Evolutionary conservation across 2,113 vertebrate species (phyloP).

Genomic region (Merops nubicus): DNA sequence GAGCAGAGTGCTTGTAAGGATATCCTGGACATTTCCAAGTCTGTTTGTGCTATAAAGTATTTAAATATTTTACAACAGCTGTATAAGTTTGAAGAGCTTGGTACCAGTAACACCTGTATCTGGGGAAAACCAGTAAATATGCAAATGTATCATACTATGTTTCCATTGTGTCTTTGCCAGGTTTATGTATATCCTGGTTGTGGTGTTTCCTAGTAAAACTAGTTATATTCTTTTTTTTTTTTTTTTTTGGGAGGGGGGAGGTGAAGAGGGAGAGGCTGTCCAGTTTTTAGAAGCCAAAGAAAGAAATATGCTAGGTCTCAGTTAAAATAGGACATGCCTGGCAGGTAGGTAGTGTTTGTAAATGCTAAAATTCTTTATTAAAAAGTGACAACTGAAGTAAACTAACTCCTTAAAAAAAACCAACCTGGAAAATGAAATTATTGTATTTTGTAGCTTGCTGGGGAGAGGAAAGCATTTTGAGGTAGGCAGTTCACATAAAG

Average conservation of each 20-base stretch:
- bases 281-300: neutral
- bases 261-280: neutral
- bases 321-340: neutral
- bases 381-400: neutral
- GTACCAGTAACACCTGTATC: neutral
- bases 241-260: accelerated
- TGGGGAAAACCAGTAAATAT: neutral
- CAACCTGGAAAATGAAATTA: neutral
- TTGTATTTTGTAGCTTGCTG: neutral
- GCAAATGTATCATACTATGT: neutral
- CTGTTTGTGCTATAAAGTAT: neutral
- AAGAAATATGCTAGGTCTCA: neutral
- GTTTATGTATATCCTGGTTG: neutral
- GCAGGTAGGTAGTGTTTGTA: neutral
- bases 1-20: neutral
- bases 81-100: neutral
- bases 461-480: neutral
- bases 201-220: neutral
- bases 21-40: neutral
- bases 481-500: neutral
- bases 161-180: conserved; percentile 3
- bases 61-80: neutral
- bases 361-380: neutral
- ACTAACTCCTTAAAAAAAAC: too few species aligned
- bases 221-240: neutral